Conservation (phyloP, 2,113 vertebrate species). For the Loxodonta africana region DNA sequence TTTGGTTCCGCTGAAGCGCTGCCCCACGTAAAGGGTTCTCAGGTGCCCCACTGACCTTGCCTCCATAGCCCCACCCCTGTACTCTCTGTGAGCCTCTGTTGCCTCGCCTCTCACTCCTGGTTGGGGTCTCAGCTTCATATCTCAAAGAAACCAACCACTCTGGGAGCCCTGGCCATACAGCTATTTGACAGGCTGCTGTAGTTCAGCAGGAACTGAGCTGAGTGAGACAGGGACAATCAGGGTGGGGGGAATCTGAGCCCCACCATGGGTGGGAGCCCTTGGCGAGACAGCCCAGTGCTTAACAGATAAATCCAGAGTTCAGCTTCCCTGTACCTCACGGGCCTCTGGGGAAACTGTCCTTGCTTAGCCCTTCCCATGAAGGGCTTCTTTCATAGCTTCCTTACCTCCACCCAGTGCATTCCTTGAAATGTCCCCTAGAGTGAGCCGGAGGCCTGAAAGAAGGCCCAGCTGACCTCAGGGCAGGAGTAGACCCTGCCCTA, state of each 20-base stretch:
- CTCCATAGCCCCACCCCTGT: not conserved
- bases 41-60: not conserved
- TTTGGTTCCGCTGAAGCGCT: constrained; percentile 10
- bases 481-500: not conserved
- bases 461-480: not conserved
- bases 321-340: not conserved
- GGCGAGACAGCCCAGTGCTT: not conserved
- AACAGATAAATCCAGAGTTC: not conserved
- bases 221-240: not conserved
- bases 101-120: not conserved
- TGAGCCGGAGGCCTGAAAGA: constrained; percentile 7
- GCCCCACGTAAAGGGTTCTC: not conserved
- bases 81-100: not conserved
- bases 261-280: not conserved
- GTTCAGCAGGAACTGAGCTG: not conserved
- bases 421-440: not conserved
- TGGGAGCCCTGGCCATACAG: not conserved
- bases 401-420: not conserved
- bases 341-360: not conserved
- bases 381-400: not conserved
- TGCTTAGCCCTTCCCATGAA: not conserved
- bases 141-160: not conserved
- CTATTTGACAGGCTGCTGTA: not conserved
- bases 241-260: not conserved
- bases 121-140: not conserved